Conservation (phyloP, 2,888 invertebrate species). For the Palloptera scutellata region DNA sequence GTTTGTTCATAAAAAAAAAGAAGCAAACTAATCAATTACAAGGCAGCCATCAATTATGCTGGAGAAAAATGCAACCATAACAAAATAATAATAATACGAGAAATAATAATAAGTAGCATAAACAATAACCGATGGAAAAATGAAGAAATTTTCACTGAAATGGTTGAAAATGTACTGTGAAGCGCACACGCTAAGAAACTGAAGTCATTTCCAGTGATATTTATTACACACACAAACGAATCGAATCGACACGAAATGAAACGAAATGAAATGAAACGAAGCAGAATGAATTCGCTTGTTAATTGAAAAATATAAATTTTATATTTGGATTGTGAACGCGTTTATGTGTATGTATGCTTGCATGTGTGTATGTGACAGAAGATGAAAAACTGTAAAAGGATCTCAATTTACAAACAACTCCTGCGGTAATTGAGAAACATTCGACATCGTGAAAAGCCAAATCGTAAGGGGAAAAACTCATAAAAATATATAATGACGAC, state of each 20-base stretch:
- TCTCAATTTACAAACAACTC: neutral
- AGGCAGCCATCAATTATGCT: too few relatives aligned
- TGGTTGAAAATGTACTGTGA: too few relatives aligned
- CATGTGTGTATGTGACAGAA: neutral
- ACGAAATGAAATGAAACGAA: constrained; percentile 46
- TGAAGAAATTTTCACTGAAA: too few relatives aligned
- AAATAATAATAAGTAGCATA: too few relatives aligned
- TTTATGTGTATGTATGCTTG: neutral
- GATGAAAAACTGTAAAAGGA: neutral
- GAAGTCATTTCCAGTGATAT: constrained; percentile 5
- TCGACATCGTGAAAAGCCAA: neutral
- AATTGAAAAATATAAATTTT: constrained; percentile 59
- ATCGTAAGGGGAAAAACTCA: neutral
- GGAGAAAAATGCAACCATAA: too few relatives aligned
- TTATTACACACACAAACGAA: too few relatives aligned
- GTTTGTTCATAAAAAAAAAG: too few relatives aligned
- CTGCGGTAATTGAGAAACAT: neutral
- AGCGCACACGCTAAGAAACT: neutral
- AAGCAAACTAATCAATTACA: too few relatives aligned
- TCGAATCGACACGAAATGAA: too few relatives aligned
- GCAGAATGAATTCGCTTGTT: constrained; percentile 50
- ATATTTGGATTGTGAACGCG: constrained; percentile 16
- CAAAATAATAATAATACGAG: too few relatives aligned
- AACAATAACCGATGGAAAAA: too few relatives aligned
- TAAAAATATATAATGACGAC: neutral